These are phyloP conservation scores for Dendrocincla fuliginosa DNA, from an alignment of 2,797 vertebrate species.

Conservation along the genomic window DNA sequence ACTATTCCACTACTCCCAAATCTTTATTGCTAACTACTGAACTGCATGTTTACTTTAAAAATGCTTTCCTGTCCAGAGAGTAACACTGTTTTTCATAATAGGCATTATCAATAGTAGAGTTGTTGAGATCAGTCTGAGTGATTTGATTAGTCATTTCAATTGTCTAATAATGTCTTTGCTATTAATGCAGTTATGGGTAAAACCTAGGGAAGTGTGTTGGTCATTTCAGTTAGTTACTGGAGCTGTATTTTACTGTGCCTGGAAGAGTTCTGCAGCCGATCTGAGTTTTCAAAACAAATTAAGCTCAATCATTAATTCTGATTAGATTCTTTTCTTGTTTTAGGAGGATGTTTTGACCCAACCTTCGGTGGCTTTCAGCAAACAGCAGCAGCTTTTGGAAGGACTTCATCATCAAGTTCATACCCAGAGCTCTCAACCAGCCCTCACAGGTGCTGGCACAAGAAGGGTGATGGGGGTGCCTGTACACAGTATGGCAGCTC, in stretches of 20 bases:
- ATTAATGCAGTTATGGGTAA: neutral
- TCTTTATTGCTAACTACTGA: neutral
- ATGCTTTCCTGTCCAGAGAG: neutral
- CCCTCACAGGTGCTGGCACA: neutral
- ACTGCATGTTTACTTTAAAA: neutral
- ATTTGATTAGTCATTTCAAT: neutral
- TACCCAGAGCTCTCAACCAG: neutral
- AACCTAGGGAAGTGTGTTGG: slow-evolving; percentile 7
- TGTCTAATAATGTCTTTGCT: neutral
- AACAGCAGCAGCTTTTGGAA: neutral
- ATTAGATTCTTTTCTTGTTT: neutral
- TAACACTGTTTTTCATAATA: neutral
- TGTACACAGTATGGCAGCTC: rapidly evolving
- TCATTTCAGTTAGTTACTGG: slow-evolving; percentile 12
- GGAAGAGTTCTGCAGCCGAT: neutral
- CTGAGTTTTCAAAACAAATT: slow-evolving; percentile 13
- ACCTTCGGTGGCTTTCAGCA: neutral
- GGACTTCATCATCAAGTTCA: neutral
- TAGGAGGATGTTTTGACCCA: neutral
- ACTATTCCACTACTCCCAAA: neutral
- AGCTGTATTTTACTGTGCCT: neutral
- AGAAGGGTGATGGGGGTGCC: neutral
- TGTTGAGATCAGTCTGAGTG: neutral
- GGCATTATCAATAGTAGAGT: neutral
- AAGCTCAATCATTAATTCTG: neutral